Percentiles rank a stretch among this genome's conserved stretches.
Conservation (phyloP, 2,113 vertebrate genomes). For the Xenopus laevis region DNA sequence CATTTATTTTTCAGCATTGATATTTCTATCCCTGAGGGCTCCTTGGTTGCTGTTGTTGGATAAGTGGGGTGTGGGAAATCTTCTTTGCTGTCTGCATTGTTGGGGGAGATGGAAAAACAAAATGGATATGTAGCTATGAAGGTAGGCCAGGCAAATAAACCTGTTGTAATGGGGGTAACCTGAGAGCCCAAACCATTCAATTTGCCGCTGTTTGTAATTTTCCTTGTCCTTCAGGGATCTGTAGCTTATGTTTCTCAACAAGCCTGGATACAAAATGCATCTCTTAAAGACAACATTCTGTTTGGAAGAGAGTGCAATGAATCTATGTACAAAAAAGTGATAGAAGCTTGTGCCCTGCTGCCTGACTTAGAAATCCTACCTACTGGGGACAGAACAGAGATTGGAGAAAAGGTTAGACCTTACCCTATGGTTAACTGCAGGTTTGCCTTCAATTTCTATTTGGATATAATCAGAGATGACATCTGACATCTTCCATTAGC, state of each 20-base stretch:
- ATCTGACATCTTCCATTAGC: too few species aligned
- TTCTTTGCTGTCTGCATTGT: conserved; percentile 85
- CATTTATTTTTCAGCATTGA: conserved; percentile 70
- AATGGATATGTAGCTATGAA: conserved; percentile 79
- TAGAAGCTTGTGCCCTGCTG: conserved; percentile 83
- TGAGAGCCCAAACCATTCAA: too few species aligned
- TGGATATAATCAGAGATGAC: too few species aligned
- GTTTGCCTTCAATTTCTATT: too few species aligned
- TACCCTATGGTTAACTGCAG: too few species aligned
- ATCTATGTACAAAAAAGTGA: conserved; percentile 69
- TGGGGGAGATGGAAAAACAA: conserved; percentile 90
- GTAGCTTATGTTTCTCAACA: conserved; percentile 92
- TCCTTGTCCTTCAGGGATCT: conserved; percentile 66
- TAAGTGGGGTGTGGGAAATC: conserved; percentile 94
- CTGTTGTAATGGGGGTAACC: too few species aligned
- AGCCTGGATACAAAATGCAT: conserved; percentile 94
- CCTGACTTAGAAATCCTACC: conserved; percentile 87
- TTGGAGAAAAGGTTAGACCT: conserved; percentile 86
- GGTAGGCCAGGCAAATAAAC: conserved; percentile 58
- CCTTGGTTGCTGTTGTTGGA: conserved; percentile 87
- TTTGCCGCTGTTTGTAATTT: too few species aligned
- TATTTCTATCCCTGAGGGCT: conserved; percentile 79
- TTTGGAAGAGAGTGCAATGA: conserved; percentile 78
- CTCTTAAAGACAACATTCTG: conserved; percentile 81
- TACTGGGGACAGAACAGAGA: conserved; percentile 84